Percentiles rank a stretch among this genome's conserved stretches.
These are phyloP conservation scores for Odontothrips loti DNA, from an alignment of 2,888 invertebrate species.

Conservation along the genomic window DNA sequence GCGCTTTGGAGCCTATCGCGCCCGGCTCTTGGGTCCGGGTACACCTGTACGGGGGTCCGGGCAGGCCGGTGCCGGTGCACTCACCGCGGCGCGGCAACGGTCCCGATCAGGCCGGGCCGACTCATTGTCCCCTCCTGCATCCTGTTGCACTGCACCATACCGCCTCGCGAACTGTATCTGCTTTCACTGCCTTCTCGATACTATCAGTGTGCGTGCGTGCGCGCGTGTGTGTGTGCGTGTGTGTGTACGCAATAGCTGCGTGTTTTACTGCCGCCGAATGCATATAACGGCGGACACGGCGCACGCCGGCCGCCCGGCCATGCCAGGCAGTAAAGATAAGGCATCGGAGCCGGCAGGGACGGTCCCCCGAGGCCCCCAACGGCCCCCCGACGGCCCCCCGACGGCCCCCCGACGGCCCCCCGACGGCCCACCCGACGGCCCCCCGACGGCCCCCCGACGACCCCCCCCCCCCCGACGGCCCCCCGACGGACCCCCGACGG, in stretches of 20 bases:
- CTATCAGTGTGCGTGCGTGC: not conserved
- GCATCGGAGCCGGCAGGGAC: not conserved
- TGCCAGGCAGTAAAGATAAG: slow-evolving; percentile 14
- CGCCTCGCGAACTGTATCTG: not conserved
- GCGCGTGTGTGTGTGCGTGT: not conserved
- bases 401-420: not conserved
- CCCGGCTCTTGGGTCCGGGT: too few relatives aligned
- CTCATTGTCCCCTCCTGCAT: too few relatives aligned
- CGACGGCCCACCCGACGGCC: too few relatives aligned
- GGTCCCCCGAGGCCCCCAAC: too few relatives aligned
- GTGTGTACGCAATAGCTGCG: not conserved
- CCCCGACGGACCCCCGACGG: too few relatives aligned
- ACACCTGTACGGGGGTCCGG: too few relatives aligned
- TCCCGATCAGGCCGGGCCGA: too few relatives aligned
- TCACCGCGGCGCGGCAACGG: too few relatives aligned
- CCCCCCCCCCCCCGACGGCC: too few relatives aligned
- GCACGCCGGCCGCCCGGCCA: not conserved
- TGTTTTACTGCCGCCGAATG: slow-evolving; percentile 10
- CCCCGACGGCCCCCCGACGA: too few relatives aligned
- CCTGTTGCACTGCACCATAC: not conserved
- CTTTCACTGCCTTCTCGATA: not conserved
- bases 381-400: not conserved
- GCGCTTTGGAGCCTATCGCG: too few relatives aligned
- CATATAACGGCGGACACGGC: not conserved
- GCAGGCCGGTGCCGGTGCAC: too few relatives aligned